Percentiles rank a stretch among this genome's conserved stretches.
These are phyloP conservation scores for Kradibia gibbosae DNA, from an alignment of 1,140 invertebrate genomes.

Conservation along the genomic window DNA sequence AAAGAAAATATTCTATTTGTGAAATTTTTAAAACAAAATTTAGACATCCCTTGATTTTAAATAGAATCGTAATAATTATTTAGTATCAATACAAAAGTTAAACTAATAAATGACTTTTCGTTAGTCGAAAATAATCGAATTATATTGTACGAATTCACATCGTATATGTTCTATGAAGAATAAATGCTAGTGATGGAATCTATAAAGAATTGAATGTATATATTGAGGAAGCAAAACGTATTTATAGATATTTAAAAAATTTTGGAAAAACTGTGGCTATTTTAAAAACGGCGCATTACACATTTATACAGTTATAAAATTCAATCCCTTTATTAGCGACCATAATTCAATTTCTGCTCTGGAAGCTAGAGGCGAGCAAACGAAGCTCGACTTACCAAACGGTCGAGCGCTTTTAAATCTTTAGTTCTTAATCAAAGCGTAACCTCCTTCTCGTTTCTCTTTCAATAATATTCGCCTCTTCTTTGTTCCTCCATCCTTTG, in stretches of 20 bases:
- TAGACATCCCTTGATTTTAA: no score
- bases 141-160: neutral
- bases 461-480: neutral
- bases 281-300: neutral
- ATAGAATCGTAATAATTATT: no score
- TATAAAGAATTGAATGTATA: no score
- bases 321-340: neutral
- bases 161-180: neutral
- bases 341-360: neutral
- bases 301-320: neutral
- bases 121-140: no score
- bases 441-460: neutral
- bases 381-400: neutral
- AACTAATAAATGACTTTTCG: no score
- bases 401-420: neutral
- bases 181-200: no score
- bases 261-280: no score
- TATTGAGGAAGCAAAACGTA: neutral
- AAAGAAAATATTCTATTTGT: no score
- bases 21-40: no score
- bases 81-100: no score
- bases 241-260: no score
- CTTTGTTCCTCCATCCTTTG: conserved; percentile 9
- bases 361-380: neutral
- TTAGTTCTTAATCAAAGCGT: conserved; percentile 6